phyloP scores from a whole-genome alignment of 2,113 vertebrate species.

The Penelope pileata region DNA sequence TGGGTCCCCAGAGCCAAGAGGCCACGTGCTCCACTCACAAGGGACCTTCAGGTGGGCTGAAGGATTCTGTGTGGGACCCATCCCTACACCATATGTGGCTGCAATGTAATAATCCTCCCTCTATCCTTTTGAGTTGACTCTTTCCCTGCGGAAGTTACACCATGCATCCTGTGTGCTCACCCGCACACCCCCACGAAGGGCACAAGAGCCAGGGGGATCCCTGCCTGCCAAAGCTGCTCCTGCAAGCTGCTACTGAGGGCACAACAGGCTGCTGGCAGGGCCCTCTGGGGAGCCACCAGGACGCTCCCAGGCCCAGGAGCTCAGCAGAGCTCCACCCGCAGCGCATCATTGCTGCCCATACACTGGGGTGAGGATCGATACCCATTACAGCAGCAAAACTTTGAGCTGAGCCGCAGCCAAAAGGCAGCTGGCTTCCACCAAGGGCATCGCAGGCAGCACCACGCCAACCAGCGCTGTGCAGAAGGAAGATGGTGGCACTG shows the following conservation, averaged over 20 bases:
- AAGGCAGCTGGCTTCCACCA: neutral
- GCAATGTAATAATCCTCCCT: neutral
- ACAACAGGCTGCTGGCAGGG: too few relatives aligned
- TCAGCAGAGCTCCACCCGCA: constrained; percentile 50
- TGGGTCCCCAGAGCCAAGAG: neutral
- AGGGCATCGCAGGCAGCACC: neutral
- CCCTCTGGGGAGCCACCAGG: too few relatives aligned
- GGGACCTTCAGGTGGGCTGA: neutral
- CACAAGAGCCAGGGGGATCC: neutral
- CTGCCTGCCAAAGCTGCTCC: too few relatives aligned
- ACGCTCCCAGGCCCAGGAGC: neutral
- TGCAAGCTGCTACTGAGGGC: too few relatives aligned
- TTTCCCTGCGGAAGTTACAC: neutral
- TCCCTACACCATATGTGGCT: accelerated
- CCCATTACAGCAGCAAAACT: neutral
- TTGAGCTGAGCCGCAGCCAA: neutral
- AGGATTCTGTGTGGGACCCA: neutral
- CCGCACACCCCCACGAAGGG: neutral
- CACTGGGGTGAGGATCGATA: constrained; percentile 75
- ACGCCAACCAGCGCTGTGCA: neutral
- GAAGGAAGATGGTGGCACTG: neutral
- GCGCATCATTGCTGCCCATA: constrained; percentile 24
- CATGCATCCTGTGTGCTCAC: neutral
- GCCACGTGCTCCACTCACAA: neutral
- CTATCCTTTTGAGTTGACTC: accelerated